A percentile compares a stretch with the other conserved stretches of the same genome.
phyloP scores from a whole-genome alignment of 2,113 vertebrate species.

The Dermatemys mawii region DNA sequence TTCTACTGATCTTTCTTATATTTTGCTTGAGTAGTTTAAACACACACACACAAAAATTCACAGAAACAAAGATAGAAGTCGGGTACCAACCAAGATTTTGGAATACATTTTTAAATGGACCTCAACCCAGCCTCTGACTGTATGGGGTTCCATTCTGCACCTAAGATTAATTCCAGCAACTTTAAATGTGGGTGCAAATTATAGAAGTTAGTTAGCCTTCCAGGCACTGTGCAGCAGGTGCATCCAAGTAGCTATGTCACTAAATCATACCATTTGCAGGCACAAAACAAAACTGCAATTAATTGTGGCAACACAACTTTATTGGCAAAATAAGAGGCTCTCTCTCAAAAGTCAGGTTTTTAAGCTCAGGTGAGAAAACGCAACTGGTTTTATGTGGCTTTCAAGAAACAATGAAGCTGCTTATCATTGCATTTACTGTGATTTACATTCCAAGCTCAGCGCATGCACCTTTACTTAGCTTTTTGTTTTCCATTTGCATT shows the following conservation, averaged over 20 bases:
- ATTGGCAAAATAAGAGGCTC: not conserved
- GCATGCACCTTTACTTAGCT: not conserved
- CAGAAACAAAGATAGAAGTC: conserved; percentile 62
- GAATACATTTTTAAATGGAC: conserved; percentile 56
- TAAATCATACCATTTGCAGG: conserved; percentile 64
- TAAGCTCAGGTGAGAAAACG: not conserved
- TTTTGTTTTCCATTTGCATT: conserved; percentile 13
- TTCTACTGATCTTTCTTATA: not conserved
- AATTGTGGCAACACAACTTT: not conserved
- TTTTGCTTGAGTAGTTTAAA: conserved; percentile 55
- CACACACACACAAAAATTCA: conserved; percentile 2
- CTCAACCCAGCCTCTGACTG: conserved; percentile 50
- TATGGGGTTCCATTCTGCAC: not conserved
- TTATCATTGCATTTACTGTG: conserved; percentile 6
- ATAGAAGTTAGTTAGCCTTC: conserved; percentile 59
- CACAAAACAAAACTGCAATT: conserved; percentile 19
- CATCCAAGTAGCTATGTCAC: conserved; percentile 61
- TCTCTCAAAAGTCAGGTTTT: not conserved
- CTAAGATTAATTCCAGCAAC: conserved; percentile 39
- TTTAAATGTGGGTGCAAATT: conserved; percentile 63
- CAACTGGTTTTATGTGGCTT: conserved; percentile 4
- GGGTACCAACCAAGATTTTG: conserved; percentile 34
- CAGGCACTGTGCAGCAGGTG: conserved; percentile 35
- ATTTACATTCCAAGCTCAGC: conserved; percentile 27
- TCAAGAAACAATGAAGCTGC: not conserved